Evolutionary conservation across 1,140 invertebrate genomes (phyloP).

Genomic region (Rhizoglyphus robini): DNA sequence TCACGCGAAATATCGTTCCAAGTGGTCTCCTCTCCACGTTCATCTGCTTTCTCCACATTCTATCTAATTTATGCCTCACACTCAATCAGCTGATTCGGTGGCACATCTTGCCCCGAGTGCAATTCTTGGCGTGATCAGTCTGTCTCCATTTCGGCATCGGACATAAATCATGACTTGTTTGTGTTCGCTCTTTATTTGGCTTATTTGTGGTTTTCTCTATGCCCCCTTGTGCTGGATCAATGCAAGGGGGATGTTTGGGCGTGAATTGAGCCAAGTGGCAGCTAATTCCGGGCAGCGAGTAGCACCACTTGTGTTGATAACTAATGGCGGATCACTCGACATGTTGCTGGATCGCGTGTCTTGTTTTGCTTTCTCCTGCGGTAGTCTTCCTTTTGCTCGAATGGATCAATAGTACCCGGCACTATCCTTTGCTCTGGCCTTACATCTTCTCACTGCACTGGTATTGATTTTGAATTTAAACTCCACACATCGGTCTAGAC

Average conservation of each 20-base stretch:
- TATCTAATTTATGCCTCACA: no score
- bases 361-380: neutral
- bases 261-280: constrained; percentile 1
- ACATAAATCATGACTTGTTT: neutral
- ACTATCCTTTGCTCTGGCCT: no score
- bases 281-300: neutral
- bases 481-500: no score
- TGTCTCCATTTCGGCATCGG: neutral
- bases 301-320: neutral
- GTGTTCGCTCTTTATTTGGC: neutral
- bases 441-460: no score
- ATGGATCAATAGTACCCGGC: neutral
- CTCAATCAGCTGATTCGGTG: no score
- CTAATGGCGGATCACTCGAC: constrained; percentile 12
- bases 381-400: neutral
- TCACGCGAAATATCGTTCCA: constrained; percentile 10
- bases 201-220: neutral
- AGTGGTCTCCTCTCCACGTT: no score
- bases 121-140: no score
- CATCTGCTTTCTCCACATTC: no score
- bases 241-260: neutral
- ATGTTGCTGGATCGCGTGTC: constrained; percentile 15
- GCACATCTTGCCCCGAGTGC: neutral
- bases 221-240: neutral
- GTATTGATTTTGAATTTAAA: no score